Base-by-base conservation (phyloP, 2,113 vertebrate species). In the Symphodus melops region DNA sequence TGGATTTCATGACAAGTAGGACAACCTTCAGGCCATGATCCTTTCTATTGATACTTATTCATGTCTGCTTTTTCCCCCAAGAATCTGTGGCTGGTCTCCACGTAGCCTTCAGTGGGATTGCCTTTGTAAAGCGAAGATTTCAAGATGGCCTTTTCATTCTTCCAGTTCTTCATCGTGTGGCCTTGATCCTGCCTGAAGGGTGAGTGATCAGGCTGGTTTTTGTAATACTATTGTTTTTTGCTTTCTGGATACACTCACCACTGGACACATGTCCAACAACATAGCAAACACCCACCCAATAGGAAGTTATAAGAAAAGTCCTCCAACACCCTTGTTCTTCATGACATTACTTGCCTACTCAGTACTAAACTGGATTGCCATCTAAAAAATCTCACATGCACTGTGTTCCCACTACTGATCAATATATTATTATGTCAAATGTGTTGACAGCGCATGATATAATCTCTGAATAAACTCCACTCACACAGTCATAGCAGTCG, bases 251-350 rank as follows among this genome's bases (percentile, higher is more conserved):
- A 48, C 44, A 42, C 54, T 41, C 25, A 20, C 52, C 65, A 61
- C 20, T 41, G 19, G 53, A 68, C 48, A 60, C 33, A 48, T 76
- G 82, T 78, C 59, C 21, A 42, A 25, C 46, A 17, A 56, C 49
- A 44, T 19, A 23, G 7, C 49, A 63, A 75, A 75, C 55, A 75
- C 55, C 36, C 42, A 52, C 25, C 17, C 65, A 77, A 84, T 80
- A 39, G 39, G 7, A 48, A 48, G 33, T 33, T 48, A 48, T 19
- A 48, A 84, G 70, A 70, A 76, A 65, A 20, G 16, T 87, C 23
- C 13, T 3, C 53, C 11, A 48, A 62, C 78, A 25, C 62, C 69
- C 21, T 41, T 61, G 48, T 80, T 78, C 59, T 53, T 55, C 33
- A 46, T 59, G 54, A 48, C 33, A 33, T 9, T 8, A 59, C 23